Conservation (phyloP, 2,888 invertebrate genomes). For the Eupithecia inturbata region DNA sequence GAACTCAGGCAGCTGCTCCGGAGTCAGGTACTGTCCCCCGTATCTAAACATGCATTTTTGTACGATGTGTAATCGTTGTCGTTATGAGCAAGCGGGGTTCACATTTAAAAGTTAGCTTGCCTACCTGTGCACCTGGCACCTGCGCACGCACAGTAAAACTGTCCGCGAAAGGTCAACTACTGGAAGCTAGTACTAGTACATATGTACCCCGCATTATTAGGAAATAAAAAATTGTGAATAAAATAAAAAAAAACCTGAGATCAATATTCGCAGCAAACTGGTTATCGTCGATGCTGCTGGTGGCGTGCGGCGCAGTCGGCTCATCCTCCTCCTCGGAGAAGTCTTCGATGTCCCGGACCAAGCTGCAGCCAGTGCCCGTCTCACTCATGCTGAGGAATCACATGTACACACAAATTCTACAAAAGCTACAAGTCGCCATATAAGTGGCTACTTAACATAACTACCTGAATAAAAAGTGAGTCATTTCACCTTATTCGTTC, state of each 20-base stretch:
- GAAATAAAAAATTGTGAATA: not conserved
- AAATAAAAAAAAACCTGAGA: conserved; percentile 56
- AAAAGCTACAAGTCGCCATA: too few relatives aligned
- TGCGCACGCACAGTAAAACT: too few relatives aligned
- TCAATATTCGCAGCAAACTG: conserved; percentile 74
- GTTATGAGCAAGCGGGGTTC: too few relatives aligned
- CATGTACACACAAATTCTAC: not conserved
- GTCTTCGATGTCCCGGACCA: conserved; percentile 53
- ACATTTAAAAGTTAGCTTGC: too few relatives aligned
- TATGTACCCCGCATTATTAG: too few relatives aligned
- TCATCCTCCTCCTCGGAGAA: conserved; percentile 15
- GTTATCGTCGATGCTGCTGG: conserved; percentile 58
- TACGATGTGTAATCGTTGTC: not conserved
- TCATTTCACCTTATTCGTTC: too few relatives aligned
- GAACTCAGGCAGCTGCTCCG: conserved; percentile 77
- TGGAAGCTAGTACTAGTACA: too few relatives aligned
- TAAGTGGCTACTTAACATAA: too few relatives aligned
- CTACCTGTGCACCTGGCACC: too few relatives aligned
- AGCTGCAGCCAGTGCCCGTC: conserved; percentile 62
- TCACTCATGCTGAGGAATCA: conserved; percentile 57
- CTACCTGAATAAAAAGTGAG: too few relatives aligned
- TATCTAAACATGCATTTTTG: conserved; percentile 59
- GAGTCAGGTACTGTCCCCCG: conserved; percentile 76
- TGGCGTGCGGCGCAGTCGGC: conserved; percentile 34
- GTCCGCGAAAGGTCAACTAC: too few relatives aligned